Base-by-base conservation (phyloP, 2,888 invertebrate genomes). In the Idaea biselata region DNA sequence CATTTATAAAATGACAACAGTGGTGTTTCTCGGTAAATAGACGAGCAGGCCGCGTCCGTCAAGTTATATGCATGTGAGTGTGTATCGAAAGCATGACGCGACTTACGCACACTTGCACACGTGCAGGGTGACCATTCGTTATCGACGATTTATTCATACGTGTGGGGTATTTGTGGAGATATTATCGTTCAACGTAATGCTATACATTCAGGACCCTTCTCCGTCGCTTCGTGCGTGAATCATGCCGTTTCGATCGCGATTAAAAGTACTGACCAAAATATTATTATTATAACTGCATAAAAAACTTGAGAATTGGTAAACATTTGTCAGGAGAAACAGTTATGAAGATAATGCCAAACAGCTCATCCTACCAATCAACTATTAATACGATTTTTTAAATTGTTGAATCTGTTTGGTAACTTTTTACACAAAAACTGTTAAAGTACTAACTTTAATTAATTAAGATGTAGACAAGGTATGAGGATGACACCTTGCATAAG, bases 11-110 rank as follows among this genome's bases (percentile, higher is more conserved):
- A 77, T 18, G 53, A n/a, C 17, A 54, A 17, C 73, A 67, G 68
- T 73, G 71, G 70, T 74, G 74, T 75, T 68, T 53, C 67, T 72
- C 69, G 69, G 78, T 75, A 77, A 76, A 80, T 76, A 76, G 77
- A 76, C 75, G 73, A 76, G 74, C 77, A 71, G 76, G 79, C 81
- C 81, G 79, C 86, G 87, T 87, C 86, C 88, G 87, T 82, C 82
- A 80, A 66, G 44, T 58, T 59, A 44, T 65, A 60, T 63, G 68
- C 63, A 65, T 68, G 67, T 71, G 71, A 63, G 63, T 59, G 69
- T 67, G 67, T 60, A 62, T 62, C 53, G 55, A 55, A 25, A 25
- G 5, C 5, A 3, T 25, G 25, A 25, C 25, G 25, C 25, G 25
- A 17, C 74, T 70, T 75, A 70, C 72, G 60, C 73, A 70, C 70